Base-by-base conservation (phyloP, 2,113 vertebrate species). In the Triplophysa rosa region DNA sequence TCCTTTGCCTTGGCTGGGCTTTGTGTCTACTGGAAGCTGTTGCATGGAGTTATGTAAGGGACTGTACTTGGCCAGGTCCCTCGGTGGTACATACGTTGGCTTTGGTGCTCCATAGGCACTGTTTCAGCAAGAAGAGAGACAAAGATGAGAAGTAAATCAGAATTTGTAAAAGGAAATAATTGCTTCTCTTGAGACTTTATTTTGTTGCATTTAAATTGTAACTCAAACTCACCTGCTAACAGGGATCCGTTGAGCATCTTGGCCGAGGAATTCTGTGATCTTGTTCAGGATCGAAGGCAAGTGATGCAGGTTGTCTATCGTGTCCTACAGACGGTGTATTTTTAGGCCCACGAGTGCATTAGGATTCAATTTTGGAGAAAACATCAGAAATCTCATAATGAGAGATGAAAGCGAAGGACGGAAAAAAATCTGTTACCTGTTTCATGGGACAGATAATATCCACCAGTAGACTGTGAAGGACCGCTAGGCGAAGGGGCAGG, bases 231-330 rank as follows among this genome's bases (percentile, higher is more conserved):
- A 91, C 91, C 85, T 91, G 68, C 19, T 89, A 45, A 92, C 77
- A 24, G 54, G 73, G 73, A 92, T 93, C 33, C 77, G 87, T 24
- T 80, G 87, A 16, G 84, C 82, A 10, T 88, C 85, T 4, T 90
- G 87, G 2, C 92, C 89, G 4, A 93, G 88, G 0, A 86, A 89
- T 24, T 92, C 91, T 79, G 91, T 91, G 21, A 99, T 97, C 88
- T 95, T 94, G 17, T 87, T 93, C 26, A 99, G 93, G 69, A 99
- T 97, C 21, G 92, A 94, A 61, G 97, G 97, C 74, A 98, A 90
- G 0, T 95, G 96, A 66, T 96, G 89, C 87, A 98, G 87, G 78
- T 91, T 92, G 84, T 96, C 89, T 71, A 93, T 86, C 0, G 93
- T 96, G 61, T 89, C 86, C 97, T 99, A 24, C 1, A 0, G 62